Evolutionary conservation across 2,888 invertebrate genomes (phyloP).

Genomic region (Ischnus inquisitorius): DNA sequence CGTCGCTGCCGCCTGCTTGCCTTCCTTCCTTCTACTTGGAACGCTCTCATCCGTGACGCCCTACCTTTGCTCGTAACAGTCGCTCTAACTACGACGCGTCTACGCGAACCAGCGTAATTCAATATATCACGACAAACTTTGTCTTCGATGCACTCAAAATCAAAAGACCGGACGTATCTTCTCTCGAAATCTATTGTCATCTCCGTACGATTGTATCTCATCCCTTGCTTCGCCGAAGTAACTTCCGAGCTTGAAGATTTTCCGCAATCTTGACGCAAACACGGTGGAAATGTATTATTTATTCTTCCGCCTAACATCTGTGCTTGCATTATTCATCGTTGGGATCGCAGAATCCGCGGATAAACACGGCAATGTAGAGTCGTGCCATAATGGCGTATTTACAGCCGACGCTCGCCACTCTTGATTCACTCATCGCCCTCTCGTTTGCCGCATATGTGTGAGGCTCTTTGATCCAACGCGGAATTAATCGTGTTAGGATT

Average conservation of each 20-base stretch:
- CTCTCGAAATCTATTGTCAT: background rate
- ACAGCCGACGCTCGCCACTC: conserved; percentile 20
- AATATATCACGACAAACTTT: conserved; percentile 10
- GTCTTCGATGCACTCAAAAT: background rate
- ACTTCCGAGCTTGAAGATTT: background rate
- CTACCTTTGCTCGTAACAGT: conserved; percentile 81
- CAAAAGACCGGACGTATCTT: background rate
- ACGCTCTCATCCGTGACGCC: conserved; percentile 84
- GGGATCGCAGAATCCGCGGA: conserved; percentile 55
- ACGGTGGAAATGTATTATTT: conserved; percentile 37
- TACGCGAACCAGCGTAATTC: conserved; percentile 34
- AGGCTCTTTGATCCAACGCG: conserved; percentile 6
- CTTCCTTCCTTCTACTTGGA: conserved; percentile 79
- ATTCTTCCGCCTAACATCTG: conserved; percentile 55
- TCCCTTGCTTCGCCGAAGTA: too few relatives aligned
- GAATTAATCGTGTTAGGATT: background rate
- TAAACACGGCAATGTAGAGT: conserved; percentile 58
- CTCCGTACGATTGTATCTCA: background rate
- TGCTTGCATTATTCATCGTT: conserved; percentile 39
- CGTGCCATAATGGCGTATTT: conserved; percentile 44
- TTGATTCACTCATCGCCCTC: conserved; percentile 6
- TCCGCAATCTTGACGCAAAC: conserved; percentile 7
- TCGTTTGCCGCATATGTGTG: conserved; percentile 10
- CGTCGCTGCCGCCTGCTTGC: conserved; percentile 65
- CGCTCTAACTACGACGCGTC: conserved; percentile 46